These are phyloP conservation scores for Ciona savignyi DNA, from an alignment of 23 tunicate genomes.

Conservation along the genomic window DNA sequence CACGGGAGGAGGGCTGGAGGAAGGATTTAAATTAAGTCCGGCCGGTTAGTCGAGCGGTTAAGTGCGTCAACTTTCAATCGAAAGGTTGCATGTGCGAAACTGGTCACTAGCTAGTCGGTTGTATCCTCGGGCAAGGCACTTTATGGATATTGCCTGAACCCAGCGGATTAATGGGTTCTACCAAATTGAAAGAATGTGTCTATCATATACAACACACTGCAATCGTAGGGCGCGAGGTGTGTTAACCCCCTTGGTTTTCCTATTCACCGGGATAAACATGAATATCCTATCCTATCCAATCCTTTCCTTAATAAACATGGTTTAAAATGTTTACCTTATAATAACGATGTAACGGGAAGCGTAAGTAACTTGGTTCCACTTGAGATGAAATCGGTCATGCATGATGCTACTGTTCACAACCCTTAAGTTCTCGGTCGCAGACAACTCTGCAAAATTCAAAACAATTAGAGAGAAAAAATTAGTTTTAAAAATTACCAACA, in stretches of 20 bases:
- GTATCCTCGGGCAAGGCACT: slow-evolving; percentile 39
- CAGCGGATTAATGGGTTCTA: slow-evolving; percentile 7
- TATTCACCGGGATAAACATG: too few species aligned
- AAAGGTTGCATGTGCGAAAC: too few species aligned
- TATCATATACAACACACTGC: neutral
- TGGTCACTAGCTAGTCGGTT: slow-evolving; percentile 32
- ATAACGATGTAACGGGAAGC: slow-evolving; percentile 37
- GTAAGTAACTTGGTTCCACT: slow-evolving; percentile 38
- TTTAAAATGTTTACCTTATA: slow-evolving; percentile 22
- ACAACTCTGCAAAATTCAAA: slow-evolving; percentile 35
- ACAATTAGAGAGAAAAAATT: neutral
- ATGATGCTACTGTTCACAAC: slow-evolving; percentile 28
- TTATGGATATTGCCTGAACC: slow-evolving; percentile 16
- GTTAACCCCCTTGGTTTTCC: too few species aligned
- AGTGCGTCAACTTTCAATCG: slow-evolving; percentile 37
- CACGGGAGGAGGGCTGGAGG: slow-evolving; percentile 40
- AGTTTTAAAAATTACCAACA: too few species aligned
- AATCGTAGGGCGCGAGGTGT: too few species aligned
- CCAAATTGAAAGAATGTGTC: too few species aligned
- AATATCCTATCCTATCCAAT: too few species aligned
- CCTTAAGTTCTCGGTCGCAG: slow-evolving; percentile 47
- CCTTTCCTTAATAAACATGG: too few species aligned
- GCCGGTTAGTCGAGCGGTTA: slow-evolving; percentile 27
- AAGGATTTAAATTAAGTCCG: slow-evolving; percentile 52
- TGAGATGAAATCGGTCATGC: slow-evolving; percentile 32